Conservation (phyloP, 2,888 invertebrate species). For the Tridacna crocea region DNA sequence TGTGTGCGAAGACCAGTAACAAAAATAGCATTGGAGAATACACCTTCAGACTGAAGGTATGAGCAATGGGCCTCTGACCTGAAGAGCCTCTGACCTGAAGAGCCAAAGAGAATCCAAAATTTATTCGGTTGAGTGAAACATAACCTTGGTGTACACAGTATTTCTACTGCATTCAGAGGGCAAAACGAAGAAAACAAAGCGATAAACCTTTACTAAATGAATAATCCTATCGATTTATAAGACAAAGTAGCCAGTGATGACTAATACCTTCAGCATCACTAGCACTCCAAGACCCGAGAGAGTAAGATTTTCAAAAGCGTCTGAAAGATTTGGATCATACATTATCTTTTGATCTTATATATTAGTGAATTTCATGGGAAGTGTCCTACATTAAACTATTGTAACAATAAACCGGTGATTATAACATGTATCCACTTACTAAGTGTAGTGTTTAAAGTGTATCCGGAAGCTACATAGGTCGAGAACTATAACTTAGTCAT, state of each 20-base stretch:
- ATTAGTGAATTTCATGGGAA: background rate
- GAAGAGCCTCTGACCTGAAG: too few relatives aligned
- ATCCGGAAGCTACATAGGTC: slow-evolving; percentile 52
- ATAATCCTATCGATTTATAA: slow-evolving; percentile 9
- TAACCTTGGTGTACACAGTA: background rate
- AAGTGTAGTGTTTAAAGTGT: slow-evolving; percentile 39
- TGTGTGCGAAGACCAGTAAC: too few relatives aligned
- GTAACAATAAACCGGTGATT: background rate
- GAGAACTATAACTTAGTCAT: slow-evolving; percentile 46
- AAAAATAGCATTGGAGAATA: too few relatives aligned
- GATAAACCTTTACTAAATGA: background rate
- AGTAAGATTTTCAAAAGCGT: slow-evolving; percentile 44
- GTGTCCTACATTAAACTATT: background rate
- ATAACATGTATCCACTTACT: slow-evolving; percentile 44
- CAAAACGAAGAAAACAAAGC: background rate
- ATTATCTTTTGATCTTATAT: background rate
- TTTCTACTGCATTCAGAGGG: background rate
- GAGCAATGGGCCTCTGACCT: too few relatives aligned
- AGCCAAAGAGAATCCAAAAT: too few relatives aligned
- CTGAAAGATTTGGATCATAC: slow-evolving; percentile 50
- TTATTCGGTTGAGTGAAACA: too few relatives aligned
- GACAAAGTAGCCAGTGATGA: slow-evolving; percentile 35
- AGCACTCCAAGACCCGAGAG: slow-evolving; percentile 21
- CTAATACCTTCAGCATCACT: slow-evolving; percentile 50
- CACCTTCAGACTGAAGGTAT: too few relatives aligned